Base-by-base conservation (phyloP, 2,797 vertebrate genomes). In the Danio choprae region DNA sequence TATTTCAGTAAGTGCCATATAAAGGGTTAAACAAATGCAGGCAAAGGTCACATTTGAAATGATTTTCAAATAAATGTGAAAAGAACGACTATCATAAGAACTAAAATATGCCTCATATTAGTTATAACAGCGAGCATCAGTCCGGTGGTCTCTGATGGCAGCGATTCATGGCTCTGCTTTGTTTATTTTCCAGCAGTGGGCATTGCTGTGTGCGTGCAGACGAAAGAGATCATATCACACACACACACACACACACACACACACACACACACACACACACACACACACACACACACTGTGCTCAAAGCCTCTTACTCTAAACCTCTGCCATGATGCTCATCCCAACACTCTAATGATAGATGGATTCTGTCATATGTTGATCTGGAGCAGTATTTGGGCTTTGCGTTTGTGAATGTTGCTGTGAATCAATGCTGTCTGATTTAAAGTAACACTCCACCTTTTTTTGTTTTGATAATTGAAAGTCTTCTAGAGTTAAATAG, bases 111-210 rank as follows among this genome's bases (percentile, higher is more conserved):
- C 18, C 7, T 29, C 1, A 6, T 64, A 15, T 72, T 7, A 59
- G 46, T 22, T n/a, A 29, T 55, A 29, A 65, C 29, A 10, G 44
- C 12, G 3, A 65, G 40, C 20, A 67, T 43, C 6, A 8, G 36
- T 38, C 36, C 16, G 38, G 59, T 50, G n/a, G 11, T 64, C 38
- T 22, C 36, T 51, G 40, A 41, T 68, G 63, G 51, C 63, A 68
- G 50, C 1, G 15, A 56, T 56, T 77, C 75, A 15, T 63, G n/a
- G 44, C 12, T 44, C 18, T 7, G 60, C 9, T 65, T 43, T 65
- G 48, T 76, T 20, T 58, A 58, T 77, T 68, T 56, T 67, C 11
- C 63, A 77, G 12, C 51, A 13, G 74, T 38, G 72, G 58, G 22
- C 7, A 38, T 7, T 74, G 9, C 29, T 62, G 44, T 74, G 72